Conservation (phyloP, 2,888 invertebrate genomes). For the Philhelius pedissequus region DNA sequence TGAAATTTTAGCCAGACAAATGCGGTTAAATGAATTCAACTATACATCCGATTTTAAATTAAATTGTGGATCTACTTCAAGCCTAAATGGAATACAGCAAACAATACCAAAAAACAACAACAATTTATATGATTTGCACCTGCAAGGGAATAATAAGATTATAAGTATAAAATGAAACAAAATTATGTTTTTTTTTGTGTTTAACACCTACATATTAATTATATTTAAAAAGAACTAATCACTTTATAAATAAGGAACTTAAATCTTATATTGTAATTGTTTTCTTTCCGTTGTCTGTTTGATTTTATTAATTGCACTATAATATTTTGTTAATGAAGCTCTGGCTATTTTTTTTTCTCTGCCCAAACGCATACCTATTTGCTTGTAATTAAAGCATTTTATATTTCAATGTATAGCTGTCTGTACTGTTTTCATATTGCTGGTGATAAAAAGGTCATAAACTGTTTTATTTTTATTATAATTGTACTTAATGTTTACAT, state of each 20-base stretch:
- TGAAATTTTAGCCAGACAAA: no score
- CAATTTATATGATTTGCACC: no score
- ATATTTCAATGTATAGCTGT: not conserved
- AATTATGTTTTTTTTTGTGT: not conserved
- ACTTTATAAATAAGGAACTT: not conserved
- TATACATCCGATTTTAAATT: no score
- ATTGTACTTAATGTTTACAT: constrained; percentile 43
- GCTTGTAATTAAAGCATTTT: not conserved
- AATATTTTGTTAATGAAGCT: constrained; percentile 39
- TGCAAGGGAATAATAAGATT: no score
- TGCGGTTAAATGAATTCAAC: no score
- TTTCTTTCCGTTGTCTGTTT: constrained; percentile 16
- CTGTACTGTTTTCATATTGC: not conserved
- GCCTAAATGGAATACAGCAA: no score
- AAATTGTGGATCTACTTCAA: no score
- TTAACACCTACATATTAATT: not conserved
- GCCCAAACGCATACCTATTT: constrained; percentile 17
- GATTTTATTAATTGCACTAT: constrained; percentile 57
- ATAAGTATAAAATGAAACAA: not conserved
- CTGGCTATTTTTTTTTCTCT: constrained; percentile 18
- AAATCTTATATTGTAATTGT: not conserved
- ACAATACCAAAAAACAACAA: no score
- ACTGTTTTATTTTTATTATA: not conserved
- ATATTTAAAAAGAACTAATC: not conserved
- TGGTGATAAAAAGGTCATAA: not conserved